Conservation (phyloP, 2,113 vertebrate species). For the Hyla sarda region DNA sequence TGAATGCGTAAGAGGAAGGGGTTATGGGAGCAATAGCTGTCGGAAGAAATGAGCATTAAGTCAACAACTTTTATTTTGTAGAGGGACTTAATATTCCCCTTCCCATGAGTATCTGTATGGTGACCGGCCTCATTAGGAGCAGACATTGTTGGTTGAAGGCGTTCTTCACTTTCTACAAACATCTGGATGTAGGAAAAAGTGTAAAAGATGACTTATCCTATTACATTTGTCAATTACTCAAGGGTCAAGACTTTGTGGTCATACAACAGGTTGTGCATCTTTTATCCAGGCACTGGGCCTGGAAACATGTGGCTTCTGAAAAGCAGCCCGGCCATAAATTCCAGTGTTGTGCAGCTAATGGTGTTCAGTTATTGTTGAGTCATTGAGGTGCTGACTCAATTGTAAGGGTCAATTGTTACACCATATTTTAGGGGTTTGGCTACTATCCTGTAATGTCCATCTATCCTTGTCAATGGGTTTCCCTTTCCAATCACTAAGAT, state of each 20-base stretch:
- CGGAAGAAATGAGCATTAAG: too few species aligned
- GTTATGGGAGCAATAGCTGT: too few species aligned
- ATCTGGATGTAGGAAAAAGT: slow-evolving; percentile 1
- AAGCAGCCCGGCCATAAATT: not conserved
- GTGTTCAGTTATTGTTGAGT: not conserved
- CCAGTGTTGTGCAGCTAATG: not conserved
- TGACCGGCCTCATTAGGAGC: not conserved
- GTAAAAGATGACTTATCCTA: not conserved
- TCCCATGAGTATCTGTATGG: not conserved
- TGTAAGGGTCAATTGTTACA: not conserved
- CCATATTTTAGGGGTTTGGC: not conserved
- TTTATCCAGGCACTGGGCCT: not conserved
- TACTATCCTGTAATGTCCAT: not conserved
- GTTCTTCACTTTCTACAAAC: not conserved
- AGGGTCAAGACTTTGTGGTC: slow-evolving; percentile 13
- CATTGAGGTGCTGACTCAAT: not conserved
- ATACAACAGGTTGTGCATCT: not conserved
- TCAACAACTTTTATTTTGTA: not conserved
- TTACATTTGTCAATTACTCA: slow-evolving; percentile 9
- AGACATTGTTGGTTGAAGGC: not conserved
- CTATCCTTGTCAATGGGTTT: not conserved
- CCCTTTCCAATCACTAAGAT: too few species aligned
- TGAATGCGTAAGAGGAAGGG: too few species aligned
- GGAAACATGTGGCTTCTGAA: slow-evolving; percentile 15
- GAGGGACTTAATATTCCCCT: not conserved